These are phyloP conservation scores for Eupithecia vulgata DNA, from an alignment of 2,888 invertebrate species.

Conservation along the genomic window DNA sequence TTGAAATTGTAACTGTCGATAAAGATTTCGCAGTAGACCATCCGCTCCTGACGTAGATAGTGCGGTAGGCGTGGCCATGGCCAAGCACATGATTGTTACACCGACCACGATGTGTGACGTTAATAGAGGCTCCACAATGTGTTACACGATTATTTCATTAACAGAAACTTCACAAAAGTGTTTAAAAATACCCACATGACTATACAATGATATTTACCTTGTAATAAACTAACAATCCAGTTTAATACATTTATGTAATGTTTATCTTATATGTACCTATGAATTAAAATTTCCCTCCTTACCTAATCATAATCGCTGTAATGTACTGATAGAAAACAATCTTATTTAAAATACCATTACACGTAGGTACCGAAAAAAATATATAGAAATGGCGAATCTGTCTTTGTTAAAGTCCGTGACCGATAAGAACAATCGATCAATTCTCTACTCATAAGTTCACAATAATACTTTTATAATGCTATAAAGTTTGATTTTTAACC, in stretches of 20 bases:
- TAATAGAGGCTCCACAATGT: conserved; percentile 36
- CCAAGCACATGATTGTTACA: conserved; percentile 25
- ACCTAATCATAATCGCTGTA: background rate
- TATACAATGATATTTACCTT: conserved; percentile 15
- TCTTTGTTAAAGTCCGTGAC: background rate
- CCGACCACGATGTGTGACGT: conserved; percentile 28
- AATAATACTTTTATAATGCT: background rate
- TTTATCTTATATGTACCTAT: background rate
- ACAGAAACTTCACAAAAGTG: conserved; percentile 25
- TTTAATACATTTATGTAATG: background rate
- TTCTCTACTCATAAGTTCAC: background rate
- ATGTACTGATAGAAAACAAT: background rate
- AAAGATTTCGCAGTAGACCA: conserved; percentile 25
- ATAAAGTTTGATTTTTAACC: background rate
- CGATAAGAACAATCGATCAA: background rate
- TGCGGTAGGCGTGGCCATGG: conserved; percentile 19
- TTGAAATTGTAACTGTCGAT: background rate
- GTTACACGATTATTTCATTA: conserved; percentile 42
- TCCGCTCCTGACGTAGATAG: background rate
- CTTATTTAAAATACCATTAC: background rate
- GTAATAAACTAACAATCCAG: background rate
- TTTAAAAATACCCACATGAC: conserved; percentile 82
- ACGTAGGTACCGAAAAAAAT: background rate
- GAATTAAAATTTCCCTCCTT: background rate
- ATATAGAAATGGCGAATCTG: background rate